phyloP scores from a whole-genome alignment of 2,797 vertebrate genomes.

The Sternarchorhynchus goeldii region DNA sequence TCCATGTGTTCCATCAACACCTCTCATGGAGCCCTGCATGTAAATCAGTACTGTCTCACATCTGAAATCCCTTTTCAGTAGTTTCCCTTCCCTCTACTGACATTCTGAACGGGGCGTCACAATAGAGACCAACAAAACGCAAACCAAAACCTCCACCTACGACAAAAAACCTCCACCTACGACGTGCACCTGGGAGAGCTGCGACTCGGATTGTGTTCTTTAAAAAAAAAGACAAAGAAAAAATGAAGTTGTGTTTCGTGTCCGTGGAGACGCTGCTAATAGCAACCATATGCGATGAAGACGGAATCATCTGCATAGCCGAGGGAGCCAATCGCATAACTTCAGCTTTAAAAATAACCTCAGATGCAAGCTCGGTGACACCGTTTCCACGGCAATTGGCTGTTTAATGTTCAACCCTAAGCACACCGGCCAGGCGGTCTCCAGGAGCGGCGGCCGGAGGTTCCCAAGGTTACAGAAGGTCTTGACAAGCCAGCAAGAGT shows the following conservation, averaged over 20 bases:
- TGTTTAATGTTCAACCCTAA: conserved; percentile 29
- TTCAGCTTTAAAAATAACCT: conserved; percentile 54
- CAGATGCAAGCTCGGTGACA: conserved; percentile 19
- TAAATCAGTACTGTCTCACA: too few relatives aligned
- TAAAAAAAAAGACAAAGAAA: conserved; percentile 1
- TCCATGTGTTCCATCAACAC: too few relatives aligned
- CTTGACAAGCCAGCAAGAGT: conserved; percentile 39
- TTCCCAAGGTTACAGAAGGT: conserved; percentile 40
- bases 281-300: conserved; percentile 36
- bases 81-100: too few relatives aligned
- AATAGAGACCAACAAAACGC: too few relatives aligned
- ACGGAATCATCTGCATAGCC: conserved; percentile 45
- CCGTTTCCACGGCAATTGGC: conserved; percentile 27
- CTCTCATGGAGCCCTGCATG: too few relatives aligned
- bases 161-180: background rate
- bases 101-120: too few relatives aligned
- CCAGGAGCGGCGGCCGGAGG: conserved; percentile 21
- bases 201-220: background rate
- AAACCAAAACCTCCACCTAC: too few relatives aligned
- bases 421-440: conserved; percentile 24
- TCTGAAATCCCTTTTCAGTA: too few relatives aligned
- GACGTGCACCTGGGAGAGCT: background rate
- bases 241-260: background rate
- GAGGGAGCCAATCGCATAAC: conserved; percentile 40
- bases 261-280: conserved; percentile 42